Percentiles rank a stretch among this genome's conserved stretches.
These are phyloP conservation scores for Idaea straminata DNA, from an alignment of 2,888 invertebrate species.

Conservation along the genomic window DNA sequence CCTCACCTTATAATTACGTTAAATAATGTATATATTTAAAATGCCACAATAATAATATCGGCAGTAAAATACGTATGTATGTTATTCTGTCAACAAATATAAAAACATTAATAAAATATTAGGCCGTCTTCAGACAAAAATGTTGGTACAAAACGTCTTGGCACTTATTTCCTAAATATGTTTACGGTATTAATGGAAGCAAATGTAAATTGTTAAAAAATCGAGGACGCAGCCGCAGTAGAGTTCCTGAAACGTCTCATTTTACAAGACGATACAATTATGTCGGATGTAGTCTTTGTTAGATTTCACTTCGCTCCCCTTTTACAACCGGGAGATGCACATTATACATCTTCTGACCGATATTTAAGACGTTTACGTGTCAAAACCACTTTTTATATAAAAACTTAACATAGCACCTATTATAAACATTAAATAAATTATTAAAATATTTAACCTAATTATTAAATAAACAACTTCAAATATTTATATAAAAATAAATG, in stretches of 20 bases:
- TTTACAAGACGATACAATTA: too few relatives aligned
- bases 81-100: not conserved
- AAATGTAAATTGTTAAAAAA: not conserved
- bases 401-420: conserved; percentile 4
- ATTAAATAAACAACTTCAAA: not conserved
- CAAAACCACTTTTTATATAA: not conserved
- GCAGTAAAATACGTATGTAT: not conserved
- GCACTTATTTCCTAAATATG: conserved; percentile 15
- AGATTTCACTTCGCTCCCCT: too few relatives aligned
- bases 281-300: too few relatives aligned
- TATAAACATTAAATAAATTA: conserved; percentile 7
- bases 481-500: too few relatives aligned
- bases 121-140: not conserved
- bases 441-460: conserved; percentile 9
- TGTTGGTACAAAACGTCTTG: conserved; percentile 18
- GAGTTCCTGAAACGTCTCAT: too few relatives aligned
- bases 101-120: not conserved
- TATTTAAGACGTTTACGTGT: not conserved
- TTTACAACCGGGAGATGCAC: too few relatives aligned
- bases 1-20: not conserved
- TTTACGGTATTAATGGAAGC: not conserved
- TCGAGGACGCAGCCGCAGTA: too few relatives aligned
- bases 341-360: too few relatives aligned
- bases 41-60: not conserved
- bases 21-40: not conserved